phyloP scores from a whole-genome alignment of 2,797 vertebrate genomes.

The Lutjanus argentimaculatus region DNA sequence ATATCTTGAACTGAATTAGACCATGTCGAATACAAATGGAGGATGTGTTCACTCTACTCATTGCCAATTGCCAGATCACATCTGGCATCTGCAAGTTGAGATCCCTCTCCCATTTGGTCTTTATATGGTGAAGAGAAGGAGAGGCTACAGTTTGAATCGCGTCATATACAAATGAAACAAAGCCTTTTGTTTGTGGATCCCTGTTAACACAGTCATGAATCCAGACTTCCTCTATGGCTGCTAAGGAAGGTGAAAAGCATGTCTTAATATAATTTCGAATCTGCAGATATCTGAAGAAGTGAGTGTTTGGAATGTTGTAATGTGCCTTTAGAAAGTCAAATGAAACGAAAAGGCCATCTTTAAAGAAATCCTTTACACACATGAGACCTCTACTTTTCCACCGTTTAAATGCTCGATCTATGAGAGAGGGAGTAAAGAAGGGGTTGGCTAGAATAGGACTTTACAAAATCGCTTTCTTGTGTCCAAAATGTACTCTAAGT shows the following conservation, averaged over 20 bases:
- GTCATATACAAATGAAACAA: neutral
- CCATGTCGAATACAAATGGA: too few relatives aligned
- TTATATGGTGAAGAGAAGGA: neutral
- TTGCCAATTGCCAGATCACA: too few relatives aligned
- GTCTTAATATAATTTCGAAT: neutral
- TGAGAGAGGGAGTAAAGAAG: constrained; percentile 1
- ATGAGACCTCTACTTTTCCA: neutral
- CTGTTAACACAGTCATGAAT: neutral
- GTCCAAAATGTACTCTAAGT: neutral
- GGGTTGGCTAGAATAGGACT: neutral
- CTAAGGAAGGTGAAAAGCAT: neutral
- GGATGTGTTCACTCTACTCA: too few relatives aligned
- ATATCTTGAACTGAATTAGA: too few relatives aligned
- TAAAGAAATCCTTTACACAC: neutral
- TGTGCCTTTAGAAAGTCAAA: neutral
- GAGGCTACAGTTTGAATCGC: too few relatives aligned
- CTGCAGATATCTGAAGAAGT: neutral
- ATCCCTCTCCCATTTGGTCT: neutral
- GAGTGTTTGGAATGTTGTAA: neutral
- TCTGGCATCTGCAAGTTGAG: neutral
- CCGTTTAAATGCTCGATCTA: neutral
- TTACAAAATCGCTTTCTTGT: neutral
- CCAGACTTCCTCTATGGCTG: neutral
- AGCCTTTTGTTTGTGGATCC: neutral
- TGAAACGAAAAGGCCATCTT: too few relatives aligned